phyloP scores from a whole-genome alignment of 2,888 invertebrate genomes.

The Leptinotarsa tumamoca region DNA sequence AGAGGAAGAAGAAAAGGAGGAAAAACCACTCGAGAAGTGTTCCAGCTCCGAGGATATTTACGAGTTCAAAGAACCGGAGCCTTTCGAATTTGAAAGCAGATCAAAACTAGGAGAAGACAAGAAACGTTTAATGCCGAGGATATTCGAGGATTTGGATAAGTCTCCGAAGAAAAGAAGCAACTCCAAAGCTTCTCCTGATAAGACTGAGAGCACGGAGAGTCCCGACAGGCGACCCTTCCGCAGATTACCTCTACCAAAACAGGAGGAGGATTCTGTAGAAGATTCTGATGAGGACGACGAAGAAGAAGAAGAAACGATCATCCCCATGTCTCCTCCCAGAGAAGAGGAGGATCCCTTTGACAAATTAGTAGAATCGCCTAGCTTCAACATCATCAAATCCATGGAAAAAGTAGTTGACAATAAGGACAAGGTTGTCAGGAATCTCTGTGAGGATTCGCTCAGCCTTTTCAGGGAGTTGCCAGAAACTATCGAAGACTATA shows the following conservation, averaged over 20 bases:
- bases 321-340: conserved; percentile 33
- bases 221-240: conserved; percentile 29
- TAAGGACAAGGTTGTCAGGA: conserved; percentile 53
- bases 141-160: conserved; percentile 64
- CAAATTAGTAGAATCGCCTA: conserved; percentile 68
- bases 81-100: conserved; percentile 85
- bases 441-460: conserved; percentile 63
- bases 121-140: conserved; percentile 57
- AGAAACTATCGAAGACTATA: conserved; percentile 68
- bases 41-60: conserved; percentile 76
- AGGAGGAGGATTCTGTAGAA: conserved; percentile 42
- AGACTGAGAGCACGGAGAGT: conserved; percentile 33
- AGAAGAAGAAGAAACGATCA: conserved; percentile 51
- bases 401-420: conserved; percentile 32
- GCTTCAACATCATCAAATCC: conserved; percentile 67
- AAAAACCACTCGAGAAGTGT: conserved; percentile 52
- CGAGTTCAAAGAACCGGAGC: conserved; percentile 91
- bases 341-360: conserved; percentile 68
- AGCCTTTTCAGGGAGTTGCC: conserved; percentile 64
- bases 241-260: conserved; percentile 23
- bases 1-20: conserved; percentile 54
- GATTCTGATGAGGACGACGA: conserved; percentile 59
- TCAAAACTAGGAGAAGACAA: conserved; percentile 61
- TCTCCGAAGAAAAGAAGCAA: conserved; percentile 58
- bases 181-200: conserved; percentile 38